These are phyloP conservation scores for Rynchops niger DNA, from an alignment of 2,113 vertebrate species.

Conservation along the genomic window DNA sequence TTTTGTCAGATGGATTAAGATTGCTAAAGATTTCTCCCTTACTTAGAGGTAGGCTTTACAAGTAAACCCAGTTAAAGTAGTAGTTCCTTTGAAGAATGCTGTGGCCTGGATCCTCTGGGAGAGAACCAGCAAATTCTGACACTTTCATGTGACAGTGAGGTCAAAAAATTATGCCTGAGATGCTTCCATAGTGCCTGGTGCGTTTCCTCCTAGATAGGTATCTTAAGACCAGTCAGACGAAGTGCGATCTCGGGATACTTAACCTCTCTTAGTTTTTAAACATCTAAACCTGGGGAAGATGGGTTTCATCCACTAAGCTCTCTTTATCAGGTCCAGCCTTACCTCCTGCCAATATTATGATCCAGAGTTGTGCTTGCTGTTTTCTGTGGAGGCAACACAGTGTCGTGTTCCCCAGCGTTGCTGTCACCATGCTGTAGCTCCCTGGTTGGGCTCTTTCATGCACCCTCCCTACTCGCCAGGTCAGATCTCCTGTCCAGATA, in stretches of 20 bases:
- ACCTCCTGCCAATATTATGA: background rate
- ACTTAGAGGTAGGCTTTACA: background rate
- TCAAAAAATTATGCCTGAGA: fast-evolving
- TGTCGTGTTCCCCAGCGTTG: fast-evolving
- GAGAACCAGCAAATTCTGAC: background rate
- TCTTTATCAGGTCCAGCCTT: background rate
- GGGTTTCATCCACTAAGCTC: background rate
- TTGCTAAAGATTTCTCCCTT: background rate
- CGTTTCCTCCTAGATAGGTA: background rate
- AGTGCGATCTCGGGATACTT: background rate
- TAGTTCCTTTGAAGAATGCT: background rate
- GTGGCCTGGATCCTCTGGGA: background rate
- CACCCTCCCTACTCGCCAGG: background rate
- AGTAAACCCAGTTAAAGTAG: background rate
- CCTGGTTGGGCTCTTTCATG: background rate
- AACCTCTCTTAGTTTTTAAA: background rate
- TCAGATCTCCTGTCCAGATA: background rate
- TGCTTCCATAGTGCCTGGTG: fast-evolving
- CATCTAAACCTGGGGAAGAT: background rate
- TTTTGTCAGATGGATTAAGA: background rate
- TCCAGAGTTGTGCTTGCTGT: background rate
- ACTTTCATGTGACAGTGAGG: background rate
- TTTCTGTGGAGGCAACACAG: background rate
- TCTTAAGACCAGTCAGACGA: background rate
- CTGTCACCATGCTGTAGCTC: background rate